These are phyloP conservation scores for Agapornis roseicollis DNA, from an alignment of 2,113 vertebrate genomes.

Conservation along the genomic window DNA sequence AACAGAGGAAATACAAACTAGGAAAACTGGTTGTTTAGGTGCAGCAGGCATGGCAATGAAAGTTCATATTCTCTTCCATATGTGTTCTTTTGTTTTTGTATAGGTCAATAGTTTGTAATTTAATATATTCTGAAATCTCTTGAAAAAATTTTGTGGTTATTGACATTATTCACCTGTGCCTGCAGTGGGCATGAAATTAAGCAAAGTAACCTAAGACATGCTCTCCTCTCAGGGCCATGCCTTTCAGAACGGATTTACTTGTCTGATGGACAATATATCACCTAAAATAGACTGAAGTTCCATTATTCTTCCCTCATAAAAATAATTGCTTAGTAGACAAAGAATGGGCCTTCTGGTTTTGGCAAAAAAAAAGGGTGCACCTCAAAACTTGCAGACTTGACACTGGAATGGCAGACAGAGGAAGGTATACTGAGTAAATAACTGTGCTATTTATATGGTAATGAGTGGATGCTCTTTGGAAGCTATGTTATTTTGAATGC, in stretches of 20 bases:
- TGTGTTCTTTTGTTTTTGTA: background rate
- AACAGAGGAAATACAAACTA: background rate
- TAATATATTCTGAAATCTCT: background rate
- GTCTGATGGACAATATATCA: background rate
- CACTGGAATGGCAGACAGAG: background rate
- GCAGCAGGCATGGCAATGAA: background rate
- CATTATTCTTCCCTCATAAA: background rate
- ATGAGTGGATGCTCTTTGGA: constrained; percentile 23
- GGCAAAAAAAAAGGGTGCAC: background rate
- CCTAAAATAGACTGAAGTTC: background rate
- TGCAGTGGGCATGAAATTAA: background rate
- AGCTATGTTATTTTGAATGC: constrained; percentile 24
- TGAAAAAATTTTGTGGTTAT: background rate
- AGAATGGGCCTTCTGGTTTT: background rate
- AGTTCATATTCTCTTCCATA: background rate
- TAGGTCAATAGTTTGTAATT: background rate
- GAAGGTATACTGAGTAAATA: constrained; percentile 10
- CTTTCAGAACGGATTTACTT: background rate
- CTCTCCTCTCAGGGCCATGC: background rate
- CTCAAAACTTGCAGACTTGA: constrained; percentile 29
- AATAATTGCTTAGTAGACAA: background rate
- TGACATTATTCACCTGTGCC: background rate
- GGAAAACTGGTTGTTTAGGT: background rate
- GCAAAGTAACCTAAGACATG: background rate
- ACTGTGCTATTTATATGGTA: constrained; percentile 42